Evolutionary conservation across 1,140 invertebrate genomes (phyloP).

Genomic region (Drosophila busckii): DNA sequence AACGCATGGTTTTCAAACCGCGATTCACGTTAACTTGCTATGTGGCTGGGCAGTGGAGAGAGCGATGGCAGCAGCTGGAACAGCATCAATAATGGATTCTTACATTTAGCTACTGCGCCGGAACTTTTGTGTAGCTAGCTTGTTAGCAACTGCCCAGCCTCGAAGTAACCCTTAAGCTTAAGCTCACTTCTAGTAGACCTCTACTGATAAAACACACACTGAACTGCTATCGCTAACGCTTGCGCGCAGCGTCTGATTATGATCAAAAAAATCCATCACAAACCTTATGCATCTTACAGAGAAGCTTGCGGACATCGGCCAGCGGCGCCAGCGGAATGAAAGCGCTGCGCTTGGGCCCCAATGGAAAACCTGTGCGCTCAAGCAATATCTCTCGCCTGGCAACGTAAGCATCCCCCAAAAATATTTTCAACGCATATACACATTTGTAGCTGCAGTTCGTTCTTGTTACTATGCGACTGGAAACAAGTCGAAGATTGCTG

Average conservation of each 20-base stretch:
- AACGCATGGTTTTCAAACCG: constrained; percentile 1
- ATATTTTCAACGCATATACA: constrained; percentile 21
- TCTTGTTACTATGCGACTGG: too few species aligned
- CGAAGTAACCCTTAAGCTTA: constrained; percentile 3
- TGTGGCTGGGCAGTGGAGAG: constrained; percentile 17
- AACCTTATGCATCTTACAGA: constrained; percentile 78
- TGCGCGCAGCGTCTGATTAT: constrained; percentile 37
- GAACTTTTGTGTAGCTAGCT: constrained; percentile 7
- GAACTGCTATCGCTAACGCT: constrained; percentile 38
- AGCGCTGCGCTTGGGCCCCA: constrained; percentile 64
- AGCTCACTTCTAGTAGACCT: constrained; percentile 28
- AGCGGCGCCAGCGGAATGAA: constrained; percentile 36
- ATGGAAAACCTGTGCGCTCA: constrained; percentile 59
- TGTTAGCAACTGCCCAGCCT: constrained; percentile 5
- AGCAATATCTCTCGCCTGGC: constrained; percentile 68
- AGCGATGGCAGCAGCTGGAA: constrained; percentile 22
- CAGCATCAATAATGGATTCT: constrained; percentile 8
- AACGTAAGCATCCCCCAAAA: constrained; percentile 73
- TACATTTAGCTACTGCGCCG: constrained; percentile 50
- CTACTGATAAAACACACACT: constrained; percentile 34
- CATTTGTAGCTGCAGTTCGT: constrained; percentile 24
- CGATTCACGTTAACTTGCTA: constrained; percentile 1
- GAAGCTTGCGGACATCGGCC: constrained; percentile 68
- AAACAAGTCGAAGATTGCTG: constrained; percentile 10
- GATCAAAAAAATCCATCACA: constrained; percentile 57